Conservation (phyloP, 2,888 invertebrate species). For the Muscina levida region DNA sequence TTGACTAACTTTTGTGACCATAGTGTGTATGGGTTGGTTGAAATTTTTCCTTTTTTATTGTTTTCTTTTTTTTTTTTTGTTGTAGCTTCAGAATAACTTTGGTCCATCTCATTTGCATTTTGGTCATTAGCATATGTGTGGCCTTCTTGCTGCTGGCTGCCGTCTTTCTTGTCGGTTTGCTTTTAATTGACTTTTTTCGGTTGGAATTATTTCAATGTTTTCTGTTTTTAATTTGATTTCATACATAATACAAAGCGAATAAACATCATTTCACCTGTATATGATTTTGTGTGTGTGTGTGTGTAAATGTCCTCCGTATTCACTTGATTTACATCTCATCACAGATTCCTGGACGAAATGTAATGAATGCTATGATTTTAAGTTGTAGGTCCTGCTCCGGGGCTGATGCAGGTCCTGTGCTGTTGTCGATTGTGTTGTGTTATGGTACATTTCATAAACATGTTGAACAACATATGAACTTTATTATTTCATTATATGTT, state of each 20-base stretch:
- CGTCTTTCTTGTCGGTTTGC: background rate
- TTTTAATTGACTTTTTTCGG: constrained; percentile 18
- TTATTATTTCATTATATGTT: constrained; percentile 52
- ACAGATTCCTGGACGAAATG: background rate
- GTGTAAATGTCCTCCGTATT: constrained; percentile 20
- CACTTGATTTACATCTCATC: constrained; percentile 36
- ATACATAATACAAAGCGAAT: constrained; percentile 17
- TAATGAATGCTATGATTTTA: background rate
- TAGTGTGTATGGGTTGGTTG: too few relatives aligned
- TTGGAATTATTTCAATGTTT: constrained; percentile 17
- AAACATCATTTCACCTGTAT: background rate
- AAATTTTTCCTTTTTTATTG: too few relatives aligned
- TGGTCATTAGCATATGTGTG: constrained; percentile 30
- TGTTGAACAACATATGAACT: constrained; percentile 45
- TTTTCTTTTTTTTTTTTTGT: too few relatives aligned
- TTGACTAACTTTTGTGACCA: too few relatives aligned
- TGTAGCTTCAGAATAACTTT: background rate
- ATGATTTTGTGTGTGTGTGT: too few relatives aligned
- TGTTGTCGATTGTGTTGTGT: constrained; percentile 25
- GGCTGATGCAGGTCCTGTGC: background rate
- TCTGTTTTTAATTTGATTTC: constrained; percentile 38
- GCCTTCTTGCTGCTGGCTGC: background rate
- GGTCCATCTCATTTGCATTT: constrained; percentile 7
- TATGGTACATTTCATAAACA: constrained; percentile 48
- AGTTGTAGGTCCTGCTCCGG: background rate